phyloP scores from a whole-genome alignment of 2,797 vertebrate genomes.

The Spinibarbus caldwelli region DNA sequence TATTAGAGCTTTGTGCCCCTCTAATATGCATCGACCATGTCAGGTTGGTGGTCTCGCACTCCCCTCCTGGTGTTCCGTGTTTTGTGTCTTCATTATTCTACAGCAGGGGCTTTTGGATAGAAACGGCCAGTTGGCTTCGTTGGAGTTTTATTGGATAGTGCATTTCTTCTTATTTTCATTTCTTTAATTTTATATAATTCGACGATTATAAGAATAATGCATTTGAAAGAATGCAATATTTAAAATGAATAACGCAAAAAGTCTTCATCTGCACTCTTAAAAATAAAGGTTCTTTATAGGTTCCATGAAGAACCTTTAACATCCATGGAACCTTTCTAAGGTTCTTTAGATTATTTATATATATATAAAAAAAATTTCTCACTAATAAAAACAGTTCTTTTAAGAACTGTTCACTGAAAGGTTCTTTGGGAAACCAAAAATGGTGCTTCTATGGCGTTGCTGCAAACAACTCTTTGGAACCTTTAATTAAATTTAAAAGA shows the following conservation, averaged over 20 bases:
- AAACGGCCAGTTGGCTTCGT: constrained; percentile 29
- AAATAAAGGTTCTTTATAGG: neutral
- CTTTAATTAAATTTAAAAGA: neutral
- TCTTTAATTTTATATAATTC: neutral
- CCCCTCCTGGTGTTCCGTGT: constrained; percentile 41
- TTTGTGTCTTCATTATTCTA: constrained; percentile 62
- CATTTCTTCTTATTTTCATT: neutral
- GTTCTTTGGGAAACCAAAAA: neutral
- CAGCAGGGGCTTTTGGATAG: constrained; percentile 31
- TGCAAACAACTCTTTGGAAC: neutral
- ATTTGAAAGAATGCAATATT: too few relatives aligned
- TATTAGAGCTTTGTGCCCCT: constrained; percentile 79
- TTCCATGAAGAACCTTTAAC: neutral
- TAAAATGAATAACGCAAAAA: neutral
- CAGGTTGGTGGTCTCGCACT: constrained; percentile 80
- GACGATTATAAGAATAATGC: neutral
- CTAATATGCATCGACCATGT: constrained; percentile 69
- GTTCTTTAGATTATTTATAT: neutral
- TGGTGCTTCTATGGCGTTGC: neutral
- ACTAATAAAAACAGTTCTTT: neutral
- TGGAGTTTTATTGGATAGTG: constrained; percentile 4
- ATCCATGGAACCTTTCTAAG: too few relatives aligned
- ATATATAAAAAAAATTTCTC: neutral
- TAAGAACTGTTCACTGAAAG: neutral
- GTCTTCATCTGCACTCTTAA: neutral